phyloP scores from a whole-genome alignment of 2,797 vertebrate genomes.

The Helarctos malayanus region DNA sequence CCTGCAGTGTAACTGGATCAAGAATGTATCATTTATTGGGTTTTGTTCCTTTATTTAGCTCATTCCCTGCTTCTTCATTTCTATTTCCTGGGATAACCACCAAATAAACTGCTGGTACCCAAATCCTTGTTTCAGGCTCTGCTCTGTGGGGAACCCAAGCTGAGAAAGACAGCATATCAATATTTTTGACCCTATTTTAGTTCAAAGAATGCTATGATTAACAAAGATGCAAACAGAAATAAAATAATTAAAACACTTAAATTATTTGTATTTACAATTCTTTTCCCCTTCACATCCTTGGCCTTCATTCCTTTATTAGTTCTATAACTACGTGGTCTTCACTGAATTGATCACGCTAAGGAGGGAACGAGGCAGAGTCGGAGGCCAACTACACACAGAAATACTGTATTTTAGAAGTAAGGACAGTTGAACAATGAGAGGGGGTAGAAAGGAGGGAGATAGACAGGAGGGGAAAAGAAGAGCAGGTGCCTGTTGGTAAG shows the following conservation, averaged over 20 bases:
- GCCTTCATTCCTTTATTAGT: neutral
- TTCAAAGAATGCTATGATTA: neutral
- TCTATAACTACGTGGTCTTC: neutral
- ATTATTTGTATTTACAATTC: neutral
- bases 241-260: neutral
- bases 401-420: neutral
- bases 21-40: neutral
- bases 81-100: neutral
- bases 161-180: neutral
- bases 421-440: neutral
- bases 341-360: neutral
- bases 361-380: neutral
- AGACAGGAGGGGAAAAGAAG: neutral
- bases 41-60: neutral
- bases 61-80: neutral
- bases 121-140: neutral
- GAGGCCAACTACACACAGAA: neutral
- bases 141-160: neutral
- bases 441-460: neutral
- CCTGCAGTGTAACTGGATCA: neutral
- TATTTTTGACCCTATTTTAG: neutral
- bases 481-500: neutral
- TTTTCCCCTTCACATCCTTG: rapidly evolving
- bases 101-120: neutral
- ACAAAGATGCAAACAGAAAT: neutral